Base-by-base conservation (phyloP, 2,113 vertebrate species). In the human region DNA sequence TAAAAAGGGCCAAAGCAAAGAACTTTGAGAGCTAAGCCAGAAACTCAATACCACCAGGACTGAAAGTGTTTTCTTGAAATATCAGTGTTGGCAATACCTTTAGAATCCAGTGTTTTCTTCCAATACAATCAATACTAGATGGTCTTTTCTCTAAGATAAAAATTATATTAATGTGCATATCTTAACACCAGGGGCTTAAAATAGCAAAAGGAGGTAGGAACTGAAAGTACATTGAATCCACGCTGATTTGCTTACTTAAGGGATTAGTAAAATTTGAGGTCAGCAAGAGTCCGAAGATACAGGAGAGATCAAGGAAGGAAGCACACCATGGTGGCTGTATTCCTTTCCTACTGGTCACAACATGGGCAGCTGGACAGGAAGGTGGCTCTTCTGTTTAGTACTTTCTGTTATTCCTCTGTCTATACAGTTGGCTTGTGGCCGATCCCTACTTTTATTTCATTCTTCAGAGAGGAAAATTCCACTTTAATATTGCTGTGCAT, bases 401-500 rank as follows among this genome's bases (percentile, higher is more conserved):
- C 3, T 96, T 90, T 97, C 90, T 94, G 10, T 91, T 96, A 89
- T 45, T 12, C 84, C 76, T 94, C 14, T 80, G 85, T 95, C 38
- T 96, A 75, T 81, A 38, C 78, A 57, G 30, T 94, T 97, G 95
- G 92, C 88, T 94, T 96, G 23, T 86, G n/a, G 48, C 88, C 3
- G 0, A 93, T 84, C 0, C 3, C 64, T 95, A 73, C 52, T 97
- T 96, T 96, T 94, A 70, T 97, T 95, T 93, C 81, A 95, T 96
- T 94, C 61, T 85, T 95, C 43, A 97, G 76, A 90, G 45, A 87
- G 97, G 90, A 97, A 98, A 96, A 96, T 97, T 96, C 90, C 95
- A 94, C 59, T 93, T 95, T 93, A 50, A 64, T 94, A 68, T 72
- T 95, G 50, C 32, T 91, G n/a, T 27, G 10, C 93, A 50, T 90